Conservation (phyloP, 2,888 invertebrate genomes). For the Galeruca laticollis region DNA sequence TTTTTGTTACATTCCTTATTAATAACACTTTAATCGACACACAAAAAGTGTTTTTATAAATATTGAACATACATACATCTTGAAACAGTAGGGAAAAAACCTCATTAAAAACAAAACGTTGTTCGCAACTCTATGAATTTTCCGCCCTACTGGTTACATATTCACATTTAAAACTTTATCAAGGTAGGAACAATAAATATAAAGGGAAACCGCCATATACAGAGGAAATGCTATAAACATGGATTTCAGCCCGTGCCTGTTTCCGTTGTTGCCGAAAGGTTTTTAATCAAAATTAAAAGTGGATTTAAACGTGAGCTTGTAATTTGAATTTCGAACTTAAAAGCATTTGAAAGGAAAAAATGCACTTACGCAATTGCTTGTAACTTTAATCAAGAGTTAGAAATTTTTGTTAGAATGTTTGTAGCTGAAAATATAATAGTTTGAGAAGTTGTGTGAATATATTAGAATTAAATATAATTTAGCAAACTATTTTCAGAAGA, state of each 20-base stretch:
- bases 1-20: not conserved
- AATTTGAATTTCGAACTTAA: no score
- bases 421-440: no score
- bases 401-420: no score
- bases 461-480: no score
- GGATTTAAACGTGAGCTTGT: no score
- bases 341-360: no score
- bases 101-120: not conserved
- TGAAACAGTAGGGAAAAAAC: not conserved
- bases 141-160: not conserved
- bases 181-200: conserved; percentile 8
- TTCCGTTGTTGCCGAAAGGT: conserved; percentile 2
- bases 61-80: not conserved
- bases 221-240: conserved; percentile 1
- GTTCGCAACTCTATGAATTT: not conserved
- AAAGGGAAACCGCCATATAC: not conserved
- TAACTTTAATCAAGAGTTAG: no score
- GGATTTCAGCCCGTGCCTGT: not conserved
- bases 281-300: conserved; percentile 4
- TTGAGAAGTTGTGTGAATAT: no score
- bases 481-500: no score
- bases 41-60: not conserved
- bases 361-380: no score
- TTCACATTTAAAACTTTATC: conserved; percentile 8
- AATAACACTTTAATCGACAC: not conserved